These are phyloP conservation scores for Ricordea florida DNA, from an alignment of 92 coral and sea anemone species.

Conservation along the genomic window DNA sequence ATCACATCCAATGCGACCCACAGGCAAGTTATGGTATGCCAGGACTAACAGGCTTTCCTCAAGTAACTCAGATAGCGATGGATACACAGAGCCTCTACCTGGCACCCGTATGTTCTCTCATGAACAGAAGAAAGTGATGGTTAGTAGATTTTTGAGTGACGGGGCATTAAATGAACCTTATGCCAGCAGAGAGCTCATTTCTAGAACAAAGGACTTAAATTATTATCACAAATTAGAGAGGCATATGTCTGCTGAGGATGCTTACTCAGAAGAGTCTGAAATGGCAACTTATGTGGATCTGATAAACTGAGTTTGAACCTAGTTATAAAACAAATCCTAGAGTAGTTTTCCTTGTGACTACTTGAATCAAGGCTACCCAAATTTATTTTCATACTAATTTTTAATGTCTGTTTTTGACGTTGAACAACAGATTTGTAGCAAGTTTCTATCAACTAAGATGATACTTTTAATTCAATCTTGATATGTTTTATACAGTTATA, in stretches of 20 bases:
- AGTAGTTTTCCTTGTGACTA: too few relatives aligned
- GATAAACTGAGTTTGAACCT: not conserved
- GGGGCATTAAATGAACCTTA: conserved; percentile 43
- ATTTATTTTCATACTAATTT: too few relatives aligned
- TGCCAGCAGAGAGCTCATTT: not conserved
- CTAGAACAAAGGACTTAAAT: not conserved
- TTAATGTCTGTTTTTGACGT: too few relatives aligned
- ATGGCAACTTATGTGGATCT: conserved; percentile 16
- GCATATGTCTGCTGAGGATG: not conserved
- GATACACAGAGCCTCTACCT: conserved; percentile 65
- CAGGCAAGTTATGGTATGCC: conserved; percentile 76
- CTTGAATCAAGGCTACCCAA: too few relatives aligned
- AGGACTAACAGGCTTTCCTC: conserved; percentile 47
- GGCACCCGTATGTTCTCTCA: not conserved
- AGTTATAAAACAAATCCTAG: not conserved
- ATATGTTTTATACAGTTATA: too few relatives aligned
- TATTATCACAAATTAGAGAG: conserved; percentile 12
- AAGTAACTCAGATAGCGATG: conserved; percentile 81
- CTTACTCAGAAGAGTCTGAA: not conserved
- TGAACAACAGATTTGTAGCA: too few relatives aligned
- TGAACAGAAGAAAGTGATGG: not conserved
- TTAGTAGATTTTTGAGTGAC: conserved; percentile 49
- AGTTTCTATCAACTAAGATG: too few relatives aligned
- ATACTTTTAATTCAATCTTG: too few relatives aligned
- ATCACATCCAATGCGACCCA: not conserved